These are phyloP conservation scores for Meloe dianella DNA, from an alignment of 2,888 invertebrate species.

Conservation along the genomic window DNA sequence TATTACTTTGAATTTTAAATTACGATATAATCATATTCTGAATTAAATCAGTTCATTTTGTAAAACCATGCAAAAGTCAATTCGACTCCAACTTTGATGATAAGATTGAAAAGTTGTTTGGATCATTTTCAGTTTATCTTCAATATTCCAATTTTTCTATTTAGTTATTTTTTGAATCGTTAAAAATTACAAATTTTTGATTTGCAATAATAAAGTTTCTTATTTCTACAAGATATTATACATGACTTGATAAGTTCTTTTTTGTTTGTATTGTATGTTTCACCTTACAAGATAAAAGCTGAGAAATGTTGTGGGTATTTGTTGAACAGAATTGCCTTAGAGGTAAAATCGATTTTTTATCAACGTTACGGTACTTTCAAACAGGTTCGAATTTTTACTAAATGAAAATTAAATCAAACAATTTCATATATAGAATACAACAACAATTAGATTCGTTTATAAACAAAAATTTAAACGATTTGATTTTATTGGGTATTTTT, in stretches of 20 bases:
- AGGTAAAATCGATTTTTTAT: constrained; percentile 26
- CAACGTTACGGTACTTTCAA: constrained; percentile 29
- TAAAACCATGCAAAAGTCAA: constrained; percentile 48
- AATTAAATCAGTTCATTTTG: constrained; percentile 61
- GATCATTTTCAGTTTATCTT: constrained; percentile 22
- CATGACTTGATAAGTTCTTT: background rate
- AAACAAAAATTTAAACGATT: constrained; percentile 31
- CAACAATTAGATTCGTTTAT: background rate
- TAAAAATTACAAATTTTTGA: constrained; percentile 21
- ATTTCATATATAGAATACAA: constrained; percentile 10
- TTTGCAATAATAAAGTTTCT: constrained; percentile 18
- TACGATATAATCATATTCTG: constrained; percentile 60
- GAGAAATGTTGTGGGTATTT: constrained; percentile 24
- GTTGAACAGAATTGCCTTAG: constrained; percentile 26
- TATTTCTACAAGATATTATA: background rate
- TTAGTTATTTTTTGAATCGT: constrained; percentile 27
- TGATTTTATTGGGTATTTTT: constrained; percentile 32
- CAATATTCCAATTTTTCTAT: background rate
- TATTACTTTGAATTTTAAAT: constrained; percentile 62
- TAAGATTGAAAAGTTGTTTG: constrained; percentile 56
- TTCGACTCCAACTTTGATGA: constrained; percentile 55
- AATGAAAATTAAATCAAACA: constrained; percentile 27
- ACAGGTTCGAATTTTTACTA: constrained; percentile 30
- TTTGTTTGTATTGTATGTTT: background rate
- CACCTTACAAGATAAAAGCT: constrained; percentile 17